A percentile compares a stretch with the other conserved stretches of the same genome.
These are phyloP conservation scores for Paragorgia papillata DNA, from an alignment of 92 coral and sea anemone genomes.

Conservation along the genomic window DNA sequence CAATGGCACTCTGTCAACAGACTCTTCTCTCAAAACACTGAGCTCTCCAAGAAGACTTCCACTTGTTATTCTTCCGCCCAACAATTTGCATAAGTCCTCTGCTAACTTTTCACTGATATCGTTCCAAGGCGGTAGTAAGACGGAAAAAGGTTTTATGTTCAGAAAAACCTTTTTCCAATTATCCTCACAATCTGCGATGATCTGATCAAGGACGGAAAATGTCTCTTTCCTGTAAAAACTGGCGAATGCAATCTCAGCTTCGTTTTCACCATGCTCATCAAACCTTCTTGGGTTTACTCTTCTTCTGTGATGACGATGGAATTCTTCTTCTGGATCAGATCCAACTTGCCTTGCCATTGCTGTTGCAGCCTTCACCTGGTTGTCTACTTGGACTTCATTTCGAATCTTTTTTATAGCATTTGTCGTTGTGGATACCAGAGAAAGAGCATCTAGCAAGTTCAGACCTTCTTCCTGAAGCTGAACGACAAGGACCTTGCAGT, in stretches of 20 bases:
- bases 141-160: conserved; percentile 27
- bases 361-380: conserved; percentile 33
- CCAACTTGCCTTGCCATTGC: conserved; percentile 32
- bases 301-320: conserved; percentile 13
- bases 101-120: not conserved
- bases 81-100: conserved; percentile 14
- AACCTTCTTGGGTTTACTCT: conserved; percentile 26
- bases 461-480: conserved; percentile 33
- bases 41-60: conserved; percentile 26
- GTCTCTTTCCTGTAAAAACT: conserved; percentile 35
- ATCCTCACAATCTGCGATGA: conserved; percentile 20
- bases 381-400: conserved; percentile 18
- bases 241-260: conserved; percentile 20
- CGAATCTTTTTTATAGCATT: conserved; percentile 15
- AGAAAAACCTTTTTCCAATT: conserved; percentile 17
- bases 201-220: conserved; percentile 28
- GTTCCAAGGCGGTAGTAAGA: conserved; percentile 30
- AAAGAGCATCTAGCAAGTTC: conserved; percentile 25
- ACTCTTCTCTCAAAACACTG: conserved; percentile 22
- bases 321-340: conserved; percentile 23
- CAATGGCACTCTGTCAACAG: conserved; percentile 7
- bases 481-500: conserved; percentile 18
- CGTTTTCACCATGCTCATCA: conserved; percentile 9
- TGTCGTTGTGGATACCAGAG: conserved; percentile 13
- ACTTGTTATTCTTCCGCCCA: conserved; percentile 30